Evolutionary conservation across 2,888 invertebrate species (phyloP).

Genomic region (Troides helena): DNA sequence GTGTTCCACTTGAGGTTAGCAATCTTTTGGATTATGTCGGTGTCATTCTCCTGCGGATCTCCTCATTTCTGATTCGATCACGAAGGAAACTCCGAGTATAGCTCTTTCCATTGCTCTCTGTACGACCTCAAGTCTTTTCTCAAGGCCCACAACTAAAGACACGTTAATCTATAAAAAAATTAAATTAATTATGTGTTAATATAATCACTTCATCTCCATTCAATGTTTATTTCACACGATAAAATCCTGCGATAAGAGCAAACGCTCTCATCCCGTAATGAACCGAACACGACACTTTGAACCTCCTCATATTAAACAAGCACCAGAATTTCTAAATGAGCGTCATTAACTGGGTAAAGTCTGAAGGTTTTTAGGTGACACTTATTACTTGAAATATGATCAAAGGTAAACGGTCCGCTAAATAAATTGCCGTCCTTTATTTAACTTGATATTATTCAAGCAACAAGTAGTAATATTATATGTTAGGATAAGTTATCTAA

Average conservation of each 20-base stretch:
- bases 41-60: too few species aligned
- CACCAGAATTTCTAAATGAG: slow-evolving; percentile 12
- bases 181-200: not conserved
- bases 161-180: not conserved
- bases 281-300: slow-evolving; percentile 18
- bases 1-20: too few species aligned
- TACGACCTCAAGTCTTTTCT: too few species aligned
- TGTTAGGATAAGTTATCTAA: not conserved
- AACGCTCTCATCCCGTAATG: slow-evolving; percentile 23
- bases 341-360: slow-evolving; percentile 12
- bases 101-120: too few species aligned
- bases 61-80: too few species aligned
- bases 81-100: too few species aligned
- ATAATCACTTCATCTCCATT: slow-evolving; percentile 10
- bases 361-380: slow-evolving; percentile 6
- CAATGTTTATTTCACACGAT: slow-evolving; percentile 8
- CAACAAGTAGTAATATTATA: not conserved
- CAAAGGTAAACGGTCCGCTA: slow-evolving; percentile 5
- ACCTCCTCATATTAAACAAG: slow-evolving; percentile 15
- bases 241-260: slow-evolving; percentile 16
- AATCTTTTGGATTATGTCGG: too few species aligned
- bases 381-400: slow-evolving; percentile 11
- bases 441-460: slow-evolving; percentile 1
- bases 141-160: not conserved
- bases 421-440: not conserved